These are phyloP conservation scores for Mylabris phalerata DNA, from an alignment of 1,140 invertebrate genomes.

Conservation along the genomic window DNA sequence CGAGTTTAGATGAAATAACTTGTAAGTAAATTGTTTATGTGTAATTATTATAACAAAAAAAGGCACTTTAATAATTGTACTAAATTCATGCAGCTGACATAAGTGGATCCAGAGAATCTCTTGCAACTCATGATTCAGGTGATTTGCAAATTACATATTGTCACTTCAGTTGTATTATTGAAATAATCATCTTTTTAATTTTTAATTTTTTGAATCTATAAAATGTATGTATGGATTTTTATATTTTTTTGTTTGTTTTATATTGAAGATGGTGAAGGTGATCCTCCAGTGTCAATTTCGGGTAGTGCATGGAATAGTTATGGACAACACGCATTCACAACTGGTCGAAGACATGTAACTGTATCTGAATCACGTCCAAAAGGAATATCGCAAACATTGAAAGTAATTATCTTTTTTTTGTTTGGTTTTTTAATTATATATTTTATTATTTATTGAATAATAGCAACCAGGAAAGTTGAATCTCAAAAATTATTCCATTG, in stretches of 20 bases:
- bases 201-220: too few relatives aligned
- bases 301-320: conserved; percentile 55
- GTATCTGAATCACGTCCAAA: conserved; percentile 60
- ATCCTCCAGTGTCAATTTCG: conserved; percentile 40
- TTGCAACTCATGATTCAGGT: conserved; percentile 72
- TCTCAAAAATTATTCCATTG: conserved; percentile 80
- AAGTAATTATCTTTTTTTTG: conserved; percentile 46
- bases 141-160: conserved; percentile 31
- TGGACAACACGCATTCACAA: conserved; percentile 74
- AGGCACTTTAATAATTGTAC: neutral
- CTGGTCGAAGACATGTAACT: conserved; percentile 61
- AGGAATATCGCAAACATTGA: conserved; percentile 72
- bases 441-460: too few relatives aligned
- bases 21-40: conserved; percentile 42
- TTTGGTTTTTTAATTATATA: conserved; percentile 32
- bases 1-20: conserved; percentile 58
- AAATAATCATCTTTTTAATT: neutral
- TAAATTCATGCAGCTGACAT: conserved; percentile 56
- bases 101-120: conserved; percentile 69
- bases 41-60: conserved; percentile 1
- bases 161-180: neutral
- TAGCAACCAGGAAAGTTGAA: conserved; percentile 84
- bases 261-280: conserved; percentile 43
- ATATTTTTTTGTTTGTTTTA: conserved; percentile 18
- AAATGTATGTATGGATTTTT: neutral